A percentile compares a stretch with the other conserved stretches of the same genome.
Conservation (phyloP, 2,797 vertebrate genomes). For the Danio aesculapii region DNA sequence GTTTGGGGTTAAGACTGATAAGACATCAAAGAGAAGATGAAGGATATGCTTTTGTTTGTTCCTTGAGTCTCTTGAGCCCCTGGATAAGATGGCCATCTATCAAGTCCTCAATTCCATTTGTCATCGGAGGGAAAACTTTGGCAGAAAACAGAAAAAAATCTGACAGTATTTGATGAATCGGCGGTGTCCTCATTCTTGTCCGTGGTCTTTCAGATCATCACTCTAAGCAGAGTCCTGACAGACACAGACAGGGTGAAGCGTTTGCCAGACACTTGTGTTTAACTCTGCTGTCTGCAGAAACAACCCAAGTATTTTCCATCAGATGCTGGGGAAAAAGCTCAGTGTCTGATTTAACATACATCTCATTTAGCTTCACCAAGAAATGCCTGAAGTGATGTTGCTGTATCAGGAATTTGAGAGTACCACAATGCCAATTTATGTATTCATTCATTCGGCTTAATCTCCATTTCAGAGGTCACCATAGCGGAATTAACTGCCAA, state of each 20-base stretch:
- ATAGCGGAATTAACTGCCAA: too few species aligned
- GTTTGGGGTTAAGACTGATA: conserved; percentile 39
- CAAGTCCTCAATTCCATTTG: conserved; percentile 54
- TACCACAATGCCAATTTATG: not conserved
- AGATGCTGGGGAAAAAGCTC: not conserved
- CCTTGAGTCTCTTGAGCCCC: conserved; percentile 15
- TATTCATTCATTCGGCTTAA: too few species aligned
- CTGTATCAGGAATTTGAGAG: not conserved
- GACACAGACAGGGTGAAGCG: conserved; percentile 16
- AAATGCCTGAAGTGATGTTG: not conserved
- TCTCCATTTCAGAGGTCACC: too few species aligned
- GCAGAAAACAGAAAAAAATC: conserved; percentile 38
- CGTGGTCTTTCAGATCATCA: conserved; percentile 49
- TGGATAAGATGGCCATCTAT: conserved; percentile 46
- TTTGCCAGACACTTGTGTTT: conserved; percentile 44
- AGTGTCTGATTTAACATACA: conserved; percentile 4
- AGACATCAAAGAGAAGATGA: conserved; percentile 29
- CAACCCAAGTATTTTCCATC: not conserved
- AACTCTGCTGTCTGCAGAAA: conserved; percentile 38
- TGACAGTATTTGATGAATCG: conserved; percentile 58
- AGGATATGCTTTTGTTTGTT: conserved; percentile 35
- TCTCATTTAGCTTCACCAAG: not conserved
- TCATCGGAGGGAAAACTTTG: conserved; percentile 53
- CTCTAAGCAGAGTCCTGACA: conserved; percentile 28
- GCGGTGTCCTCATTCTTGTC: conserved; percentile 17